Conservation (phyloP, 2,113 vertebrate genomes). For the Mustelus asterias region DNA sequence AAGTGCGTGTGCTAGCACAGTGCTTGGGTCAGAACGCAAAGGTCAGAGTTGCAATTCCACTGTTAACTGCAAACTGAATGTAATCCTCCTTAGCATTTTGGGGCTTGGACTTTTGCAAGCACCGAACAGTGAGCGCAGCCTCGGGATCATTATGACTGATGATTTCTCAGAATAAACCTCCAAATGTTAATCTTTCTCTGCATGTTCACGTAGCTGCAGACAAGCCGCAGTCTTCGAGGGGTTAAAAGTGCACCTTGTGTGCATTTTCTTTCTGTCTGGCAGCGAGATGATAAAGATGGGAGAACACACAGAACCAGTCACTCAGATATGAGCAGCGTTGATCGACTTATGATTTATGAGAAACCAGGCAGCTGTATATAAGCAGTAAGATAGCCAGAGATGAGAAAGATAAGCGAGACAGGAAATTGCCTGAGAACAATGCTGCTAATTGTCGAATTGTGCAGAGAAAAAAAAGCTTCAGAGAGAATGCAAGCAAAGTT, state of each 20-base stretch:
- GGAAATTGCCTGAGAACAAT: constrained; percentile 36
- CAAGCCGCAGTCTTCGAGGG: not conserved
- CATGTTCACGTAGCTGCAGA: not conserved
- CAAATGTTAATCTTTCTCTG: not conserved
- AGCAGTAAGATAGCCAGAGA: constrained; percentile 28
- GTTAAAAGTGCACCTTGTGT: not conserved
- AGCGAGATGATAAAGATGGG: constrained; percentile 27
- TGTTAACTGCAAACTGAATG: not conserved
- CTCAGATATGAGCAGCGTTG: constrained; percentile 19
- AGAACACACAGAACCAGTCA: constrained; percentile 14
- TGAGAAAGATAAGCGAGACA: constrained; percentile 27
- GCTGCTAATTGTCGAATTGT: constrained; percentile 34
- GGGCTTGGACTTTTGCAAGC: not conserved
- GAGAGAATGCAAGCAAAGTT: constrained; percentile 1
- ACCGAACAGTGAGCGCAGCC: not conserved
- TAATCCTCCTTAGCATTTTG: not conserved
- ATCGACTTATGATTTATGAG: constrained; percentile 29
- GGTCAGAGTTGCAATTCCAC: not conserved
- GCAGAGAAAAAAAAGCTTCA: not conserved
- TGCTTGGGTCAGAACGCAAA: not conserved
- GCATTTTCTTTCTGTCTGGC: not conserved
- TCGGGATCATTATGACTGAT: not conserved
- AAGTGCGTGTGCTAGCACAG: not conserved
- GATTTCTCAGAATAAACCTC: not conserved
- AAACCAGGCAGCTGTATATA: constrained; percentile 35